Percentiles rank a stretch among this genome's conserved stretches.
phyloP scores from a whole-genome alignment of 2,797 vertebrate species.

The Alca torda region DNA sequence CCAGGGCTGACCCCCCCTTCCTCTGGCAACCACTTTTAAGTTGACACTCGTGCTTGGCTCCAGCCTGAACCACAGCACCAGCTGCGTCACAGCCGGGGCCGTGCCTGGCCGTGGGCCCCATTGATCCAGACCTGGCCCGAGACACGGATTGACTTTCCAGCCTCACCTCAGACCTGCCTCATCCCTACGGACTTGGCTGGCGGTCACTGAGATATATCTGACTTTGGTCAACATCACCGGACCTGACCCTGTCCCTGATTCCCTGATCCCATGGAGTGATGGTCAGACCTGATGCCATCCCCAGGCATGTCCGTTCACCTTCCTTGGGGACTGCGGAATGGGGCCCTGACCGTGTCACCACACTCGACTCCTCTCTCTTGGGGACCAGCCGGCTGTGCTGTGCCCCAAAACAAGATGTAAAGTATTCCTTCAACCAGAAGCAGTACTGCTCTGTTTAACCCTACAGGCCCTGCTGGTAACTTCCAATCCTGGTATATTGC shows the following conservation, averaged over 20 bases:
- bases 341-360: neutral
- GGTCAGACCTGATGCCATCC: neutral
- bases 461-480: neutral
- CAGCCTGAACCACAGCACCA: neutral
- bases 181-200: neutral
- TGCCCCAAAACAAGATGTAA: neutral
- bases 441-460: neutral
- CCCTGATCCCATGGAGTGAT: rapidly evolving
- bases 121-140: neutral
- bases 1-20: neutral
- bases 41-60: neutral
- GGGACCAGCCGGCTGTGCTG: no score
- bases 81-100: neutral
- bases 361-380: rapidly evolving
- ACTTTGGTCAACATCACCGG: rapidly evolving
- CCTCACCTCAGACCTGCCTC: neutral
- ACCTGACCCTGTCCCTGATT: neutral
- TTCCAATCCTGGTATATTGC: neutral
- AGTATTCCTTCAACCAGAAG: neutral
- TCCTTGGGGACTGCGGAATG: rapidly evolving
- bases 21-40: neutral
- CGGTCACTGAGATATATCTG: neutral
- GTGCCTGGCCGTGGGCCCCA: rapidly evolving
- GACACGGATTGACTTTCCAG: neutral
- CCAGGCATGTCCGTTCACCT: rapidly evolving